These are phyloP conservation scores for Tortricodes alternella DNA, from an alignment of 2,888 invertebrate genomes.

Conservation along the genomic window DNA sequence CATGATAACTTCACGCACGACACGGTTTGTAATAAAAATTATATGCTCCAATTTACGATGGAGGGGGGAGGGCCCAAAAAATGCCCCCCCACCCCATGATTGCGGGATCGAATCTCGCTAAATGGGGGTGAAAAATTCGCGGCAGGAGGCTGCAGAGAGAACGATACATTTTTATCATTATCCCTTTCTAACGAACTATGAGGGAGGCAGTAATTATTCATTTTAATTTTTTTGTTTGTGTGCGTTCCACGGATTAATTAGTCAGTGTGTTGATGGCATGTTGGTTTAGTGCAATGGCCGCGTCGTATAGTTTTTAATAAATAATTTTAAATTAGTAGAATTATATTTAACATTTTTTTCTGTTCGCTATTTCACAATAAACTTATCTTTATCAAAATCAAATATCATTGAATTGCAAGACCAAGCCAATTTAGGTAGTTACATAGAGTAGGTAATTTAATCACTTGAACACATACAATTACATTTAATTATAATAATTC, in stretches of 20 bases:
- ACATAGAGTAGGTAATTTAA: no score
- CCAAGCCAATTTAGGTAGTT: no score
- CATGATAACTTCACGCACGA: constrained; percentile 36
- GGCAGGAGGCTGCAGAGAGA: constrained; percentile 32
- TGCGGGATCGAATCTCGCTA: constrained; percentile 45
- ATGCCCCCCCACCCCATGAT: constrained; percentile 53
- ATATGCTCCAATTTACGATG: constrained; percentile 83
- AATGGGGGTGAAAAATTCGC: constrained; percentile 41
- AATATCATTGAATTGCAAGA: no score
- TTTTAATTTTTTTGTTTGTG: constrained; percentile 36
- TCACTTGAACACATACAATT: no score
- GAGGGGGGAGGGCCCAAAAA: constrained; percentile 57
- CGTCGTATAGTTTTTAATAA: no score
- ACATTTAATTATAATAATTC: no score
- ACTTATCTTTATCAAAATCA: no score
- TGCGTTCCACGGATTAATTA: constrained; percentile 21
- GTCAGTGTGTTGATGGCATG: not conserved
- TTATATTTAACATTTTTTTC: no score
- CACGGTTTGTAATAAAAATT: constrained; percentile 76
- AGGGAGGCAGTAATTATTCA: constrained; percentile 40
- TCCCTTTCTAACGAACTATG: constrained; percentile 48
- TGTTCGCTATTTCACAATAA: no score
- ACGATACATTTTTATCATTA: constrained; percentile 45
- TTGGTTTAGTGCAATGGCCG: not conserved
- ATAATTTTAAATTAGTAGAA: no score